Percentiles rank a stretch among this genome's conserved stretches.
These are phyloP conservation scores for Drosophila paramelanica DNA, from an alignment of 2,888 invertebrate genomes.

Conservation along the genomic window DNA sequence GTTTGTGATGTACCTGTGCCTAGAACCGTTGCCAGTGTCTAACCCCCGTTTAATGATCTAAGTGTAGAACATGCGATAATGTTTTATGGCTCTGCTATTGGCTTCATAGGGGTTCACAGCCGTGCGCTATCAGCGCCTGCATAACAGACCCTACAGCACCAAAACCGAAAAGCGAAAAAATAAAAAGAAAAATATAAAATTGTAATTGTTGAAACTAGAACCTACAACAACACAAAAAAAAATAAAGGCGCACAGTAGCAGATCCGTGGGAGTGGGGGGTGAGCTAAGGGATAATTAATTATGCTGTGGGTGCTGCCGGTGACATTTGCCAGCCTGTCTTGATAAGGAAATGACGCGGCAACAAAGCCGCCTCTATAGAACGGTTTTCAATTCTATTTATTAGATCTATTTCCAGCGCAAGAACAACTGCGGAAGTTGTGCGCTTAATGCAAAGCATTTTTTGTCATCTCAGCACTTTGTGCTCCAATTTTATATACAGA, in stretches of 20 bases:
- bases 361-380: conserved; percentile 38
- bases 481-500: conserved; percentile 49
- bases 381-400: conserved; percentile 13
- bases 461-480: conserved; percentile 50
- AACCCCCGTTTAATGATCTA: conserved; percentile 75
- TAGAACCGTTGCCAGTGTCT: conserved; percentile 23
- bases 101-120: conserved; percentile 67
- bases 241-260: conserved; percentile 45
- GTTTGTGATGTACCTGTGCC: conserved; percentile 66
- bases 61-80: conserved; percentile 77
- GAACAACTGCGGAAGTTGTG: conserved; percentile 42
- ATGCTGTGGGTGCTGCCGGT: conserved; percentile 59
- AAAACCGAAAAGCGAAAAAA: conserved; percentile 9
- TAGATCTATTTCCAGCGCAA: conserved; percentile 12
- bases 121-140: conserved; percentile 61
- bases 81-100: conserved; percentile 59
- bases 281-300: conserved; percentile 67
- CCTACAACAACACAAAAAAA: conserved; percentile 21
- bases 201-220: conserved; percentile 21
- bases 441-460: conserved; percentile 36
- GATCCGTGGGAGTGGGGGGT: conserved; percentile 12
- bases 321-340: conserved; percentile 61
- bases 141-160: conserved; percentile 40
- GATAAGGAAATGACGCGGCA: conserved; percentile 76
- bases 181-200: not conserved